Evolutionary conservation across 53 echinoderm and acorn worm genomes (phyloP), one percentile per base, ranked within the genome.

Genomic region (Patiria pectinifera): DNA sequence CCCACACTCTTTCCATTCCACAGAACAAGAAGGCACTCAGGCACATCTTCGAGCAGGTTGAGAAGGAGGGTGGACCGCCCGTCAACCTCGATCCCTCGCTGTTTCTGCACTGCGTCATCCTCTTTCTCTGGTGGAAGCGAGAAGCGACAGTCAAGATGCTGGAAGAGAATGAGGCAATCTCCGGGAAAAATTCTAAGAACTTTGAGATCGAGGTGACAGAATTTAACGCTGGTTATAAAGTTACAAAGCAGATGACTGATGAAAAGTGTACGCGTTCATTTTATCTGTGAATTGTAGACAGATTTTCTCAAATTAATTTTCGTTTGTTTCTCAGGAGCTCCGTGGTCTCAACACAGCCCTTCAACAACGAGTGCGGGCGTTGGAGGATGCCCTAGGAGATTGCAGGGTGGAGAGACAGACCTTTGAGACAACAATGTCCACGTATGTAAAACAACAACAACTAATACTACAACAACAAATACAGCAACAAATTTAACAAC

Each of bases 101-200:
- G 87, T 92, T 92, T 59, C 46, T 90, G 22, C 92, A 92, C 59
- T 86, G 80, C 26, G 82, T 92, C 86, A 71, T 92, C 80, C 82
- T 86, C 71, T 92, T 81, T 87, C 86, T 92, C 80, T 92, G 92
- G 92, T 78, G 80, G 92, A 86, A 81, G 81, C 45, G 87, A 7
- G 92, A 92, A 48, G 86, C 86, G 53, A 85, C 92, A 44, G 58
- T 77, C 18, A 79, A 86, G 71, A 45, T 69, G 71, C 21, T 92
- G 80, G 70, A 87, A 22, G 92, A 86, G 82, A 82, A 48, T 0
- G 81, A 66, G 63, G 45, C 70, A 6, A 35, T 45, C 15, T 44
- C 18, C 85, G 61, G 61, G 11, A 44, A 60, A 46, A 21, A 81
- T 66, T 47, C 8, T 8, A 60, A 15, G 10, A 63, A 77, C 3